A percentile compares a stretch with the other conserved stretches of the same genome.
These are phyloP conservation scores for Telmatherina bonti DNA, from an alignment of 2,797 vertebrate genomes.

Conservation along the genomic window DNA sequence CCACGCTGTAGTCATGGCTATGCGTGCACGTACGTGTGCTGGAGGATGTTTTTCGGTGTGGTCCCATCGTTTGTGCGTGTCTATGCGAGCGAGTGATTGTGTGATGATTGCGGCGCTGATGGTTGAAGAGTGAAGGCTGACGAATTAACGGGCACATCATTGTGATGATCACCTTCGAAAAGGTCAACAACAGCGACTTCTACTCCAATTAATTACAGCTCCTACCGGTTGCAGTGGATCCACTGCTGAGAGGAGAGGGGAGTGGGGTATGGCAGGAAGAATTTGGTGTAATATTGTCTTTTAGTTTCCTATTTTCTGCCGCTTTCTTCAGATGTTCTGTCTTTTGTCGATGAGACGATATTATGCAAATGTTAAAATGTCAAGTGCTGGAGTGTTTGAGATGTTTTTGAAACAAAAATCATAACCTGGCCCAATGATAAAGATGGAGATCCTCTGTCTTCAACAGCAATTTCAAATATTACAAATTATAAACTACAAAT, in stretches of 20 bases:
- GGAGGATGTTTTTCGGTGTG: constrained; percentile 30
- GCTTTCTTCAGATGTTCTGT: constrained; percentile 21
- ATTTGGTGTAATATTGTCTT: constrained; percentile 13
- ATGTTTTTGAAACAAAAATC: constrained; percentile 28
- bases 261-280: constrained; percentile 11
- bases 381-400: constrained; percentile 3
- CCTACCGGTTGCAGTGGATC: constrained; percentile 63
- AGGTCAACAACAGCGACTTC: constrained; percentile 85
- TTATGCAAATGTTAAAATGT: constrained; percentile 12
- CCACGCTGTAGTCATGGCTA: constrained; percentile 10
- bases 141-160: constrained; percentile 80
- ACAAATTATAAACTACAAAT: background rate
- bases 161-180: constrained; percentile 84
- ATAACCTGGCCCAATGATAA: background rate
- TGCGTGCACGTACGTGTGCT: constrained; percentile 13
- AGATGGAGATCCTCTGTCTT: background rate
- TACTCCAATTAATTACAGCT: constrained; percentile 84
- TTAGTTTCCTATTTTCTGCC: constrained; percentile 7
- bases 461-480: background rate
- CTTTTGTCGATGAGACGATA: constrained; percentile 3
- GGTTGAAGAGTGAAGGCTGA: constrained; percentile 79
- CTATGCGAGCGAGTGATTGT: constrained; percentile 61
- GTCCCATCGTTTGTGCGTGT: constrained; percentile 37
- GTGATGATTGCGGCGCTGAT: constrained; percentile 78
- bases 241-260: constrained; percentile 51